Conservation (phyloP, 2,888 invertebrate genomes). For the Sthenelais limicola region DNA sequence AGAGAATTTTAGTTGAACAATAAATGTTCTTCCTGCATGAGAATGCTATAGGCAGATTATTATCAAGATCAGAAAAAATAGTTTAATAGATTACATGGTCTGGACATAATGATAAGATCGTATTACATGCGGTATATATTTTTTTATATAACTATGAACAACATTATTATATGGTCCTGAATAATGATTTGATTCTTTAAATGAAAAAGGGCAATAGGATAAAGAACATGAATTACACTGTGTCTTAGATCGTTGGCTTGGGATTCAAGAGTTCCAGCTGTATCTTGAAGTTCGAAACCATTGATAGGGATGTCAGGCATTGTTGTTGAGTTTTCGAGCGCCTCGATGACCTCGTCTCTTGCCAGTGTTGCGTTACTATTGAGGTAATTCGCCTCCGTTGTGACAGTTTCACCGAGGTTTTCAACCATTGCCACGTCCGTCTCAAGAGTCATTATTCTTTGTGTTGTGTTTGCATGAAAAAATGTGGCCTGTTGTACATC, state of each 20-base stretch:
- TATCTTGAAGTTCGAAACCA: neutral
- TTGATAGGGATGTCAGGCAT: neutral
- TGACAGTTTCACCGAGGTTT: neutral
- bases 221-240: constrained; percentile 22
- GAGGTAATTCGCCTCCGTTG: neutral
- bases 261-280: neutral
- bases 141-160: too few relatives aligned
- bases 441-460: neutral
- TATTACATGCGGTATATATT: too few relatives aligned
- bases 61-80: too few relatives aligned
- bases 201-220: too few relatives aligned
- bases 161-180: too few relatives aligned
- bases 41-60: too few relatives aligned
- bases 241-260: neutral
- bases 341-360: constrained; percentile 12
- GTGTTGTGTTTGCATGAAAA: constrained; percentile 14
- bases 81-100: too few relatives aligned
- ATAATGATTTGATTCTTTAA: too few relatives aligned
- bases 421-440: constrained; percentile 2
- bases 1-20: too few relatives aligned
- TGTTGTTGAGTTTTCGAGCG: constrained; percentile 8
- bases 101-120: too few relatives aligned
- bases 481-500: constrained; percentile 21
- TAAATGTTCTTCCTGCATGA: too few relatives aligned
- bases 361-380: constrained; percentile 20